Conservation (phyloP, 2,888 invertebrate genomes). For the Augiades crinisus region DNA sequence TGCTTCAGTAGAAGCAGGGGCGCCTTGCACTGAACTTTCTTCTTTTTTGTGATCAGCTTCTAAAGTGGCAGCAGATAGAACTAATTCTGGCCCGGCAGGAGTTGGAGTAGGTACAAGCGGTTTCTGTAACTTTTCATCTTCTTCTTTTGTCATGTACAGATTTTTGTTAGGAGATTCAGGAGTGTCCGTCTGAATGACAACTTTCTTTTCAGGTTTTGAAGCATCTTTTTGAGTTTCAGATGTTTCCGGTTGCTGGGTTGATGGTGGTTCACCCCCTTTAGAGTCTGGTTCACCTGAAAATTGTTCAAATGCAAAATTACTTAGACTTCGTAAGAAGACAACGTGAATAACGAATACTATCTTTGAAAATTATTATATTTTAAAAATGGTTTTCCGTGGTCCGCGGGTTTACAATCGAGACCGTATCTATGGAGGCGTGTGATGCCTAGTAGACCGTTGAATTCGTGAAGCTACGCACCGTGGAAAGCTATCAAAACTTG, state of each 20-base stretch:
- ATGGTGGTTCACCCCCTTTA: conserved; percentile 46
- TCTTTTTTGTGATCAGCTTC: conserved; percentile 47
- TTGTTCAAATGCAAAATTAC: not conserved
- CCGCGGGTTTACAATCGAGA: too few species aligned
- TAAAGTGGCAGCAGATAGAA: conserved; percentile 62
- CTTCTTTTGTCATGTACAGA: conserved; percentile 59
- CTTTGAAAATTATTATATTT: not conserved
- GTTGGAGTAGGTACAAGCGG: conserved; percentile 62
- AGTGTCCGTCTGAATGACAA: conserved; percentile 64
- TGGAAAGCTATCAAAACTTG: too few species aligned
- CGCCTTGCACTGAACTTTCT: conserved; percentile 37
- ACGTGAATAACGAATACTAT: not conserved
- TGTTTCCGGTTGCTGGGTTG: conserved; percentile 37
- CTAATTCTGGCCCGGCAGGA: conserved; percentile 46
- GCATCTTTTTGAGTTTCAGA: conserved; percentile 43
- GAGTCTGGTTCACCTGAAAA: conserved; percentile 42
- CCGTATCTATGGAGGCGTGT: too few species aligned
- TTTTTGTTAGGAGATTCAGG: conserved; percentile 55
- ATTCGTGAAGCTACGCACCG: too few species aligned
- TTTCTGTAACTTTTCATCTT: conserved; percentile 57
- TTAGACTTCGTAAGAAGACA: not conserved
- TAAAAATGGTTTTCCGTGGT: too few species aligned
- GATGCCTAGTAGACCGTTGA: too few species aligned
- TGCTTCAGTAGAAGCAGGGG: conserved; percentile 7
- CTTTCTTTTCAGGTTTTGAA: conserved; percentile 50